phyloP scores from a whole-genome alignment of 2,888 invertebrate species.

The Acrobasis consociella region DNA sequence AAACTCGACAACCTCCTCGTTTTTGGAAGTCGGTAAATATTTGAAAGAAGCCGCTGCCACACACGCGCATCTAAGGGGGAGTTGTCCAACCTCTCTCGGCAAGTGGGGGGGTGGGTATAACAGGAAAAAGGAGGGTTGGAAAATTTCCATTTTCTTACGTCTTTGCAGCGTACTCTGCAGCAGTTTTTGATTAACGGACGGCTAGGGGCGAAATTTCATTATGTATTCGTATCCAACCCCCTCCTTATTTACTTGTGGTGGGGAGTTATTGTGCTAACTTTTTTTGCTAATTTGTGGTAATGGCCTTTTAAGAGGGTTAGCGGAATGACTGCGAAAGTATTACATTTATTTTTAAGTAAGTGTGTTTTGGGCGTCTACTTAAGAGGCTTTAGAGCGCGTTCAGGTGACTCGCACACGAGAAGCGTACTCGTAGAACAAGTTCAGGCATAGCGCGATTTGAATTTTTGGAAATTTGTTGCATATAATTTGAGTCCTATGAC shows the following conservation, averaged over 20 bases:
- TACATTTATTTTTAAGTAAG: background rate
- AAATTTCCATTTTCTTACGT: constrained; percentile 81
- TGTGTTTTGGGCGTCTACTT: too few species aligned
- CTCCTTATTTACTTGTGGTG: constrained; percentile 61
- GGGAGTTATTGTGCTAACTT: constrained; percentile 50
- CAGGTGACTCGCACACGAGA: too few species aligned
- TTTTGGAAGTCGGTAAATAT: too few species aligned
- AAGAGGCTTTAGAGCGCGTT: too few species aligned
- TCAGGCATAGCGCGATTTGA: too few species aligned
- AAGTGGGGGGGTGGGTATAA: constrained; percentile 57
- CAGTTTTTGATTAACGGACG: constrained; percentile 82
- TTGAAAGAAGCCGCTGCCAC: constrained; percentile 50
- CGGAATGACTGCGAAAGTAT: background rate
- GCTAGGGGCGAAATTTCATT: constrained; percentile 77
- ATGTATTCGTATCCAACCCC: constrained; percentile 71
- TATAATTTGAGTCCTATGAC: too few species aligned
- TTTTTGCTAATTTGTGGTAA: constrained; percentile 16
- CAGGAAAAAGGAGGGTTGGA: constrained; percentile 83
- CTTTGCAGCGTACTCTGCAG: constrained; percentile 64
- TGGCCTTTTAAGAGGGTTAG: background rate
- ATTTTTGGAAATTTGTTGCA: too few species aligned
- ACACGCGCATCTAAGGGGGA: constrained; percentile 42
- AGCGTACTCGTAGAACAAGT: too few species aligned
- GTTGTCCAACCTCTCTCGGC: constrained; percentile 59
- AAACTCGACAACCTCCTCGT: too few species aligned